Evolutionary conservation across 1,140 invertebrate species (phyloP), one percentile per base, ranked within the genome.

Genomic region (Asbolus verrucosus): DNA sequence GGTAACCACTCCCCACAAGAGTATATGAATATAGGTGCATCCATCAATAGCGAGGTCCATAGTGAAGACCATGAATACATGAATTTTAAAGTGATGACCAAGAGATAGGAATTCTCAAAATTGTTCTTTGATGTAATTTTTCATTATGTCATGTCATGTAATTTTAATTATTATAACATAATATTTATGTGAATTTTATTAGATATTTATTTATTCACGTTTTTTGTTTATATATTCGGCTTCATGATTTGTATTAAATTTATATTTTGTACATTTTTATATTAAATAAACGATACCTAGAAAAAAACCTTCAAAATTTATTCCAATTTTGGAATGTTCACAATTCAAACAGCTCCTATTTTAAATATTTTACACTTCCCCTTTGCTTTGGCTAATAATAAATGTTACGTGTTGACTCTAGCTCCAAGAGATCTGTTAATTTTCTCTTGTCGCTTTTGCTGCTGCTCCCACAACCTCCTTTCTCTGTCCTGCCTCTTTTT

Each of bases 401-500:
- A 16, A 38, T 14, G 33, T 39, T 63, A 63, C 18, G 61, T 63
- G 15, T n/a, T 54, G 3, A 63, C 30, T 3, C 36, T 15, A 4
- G 33, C 61, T 18, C 83, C 84, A 9, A 85, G 71, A 6, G 81
- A 75, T 21, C 81, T 77, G 69, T 80, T 81, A 2, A 73, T 75
- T 59, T 81, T 80, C 71, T 85, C 84, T 39, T 81, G 74, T 39
- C 81, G 78, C 68, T 81, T 84, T 62, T 85, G 84, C 41, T 85
- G 83, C 43, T 85, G 84, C 41, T 84, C 83, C 24, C 79, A 81
- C 8, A 81, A 59, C 33, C 81, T 80, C 60, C 78, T 76, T 65
- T 85, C 83, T 0, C 84, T 79, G 36, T 85, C 84, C 60, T 78
- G 77, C 46, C 81, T 73, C 65, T 79, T 82, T 70, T 85, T 83